Conservation (phyloP, 2,888 invertebrate genomes). For the Metacarcinus magister region DNA sequence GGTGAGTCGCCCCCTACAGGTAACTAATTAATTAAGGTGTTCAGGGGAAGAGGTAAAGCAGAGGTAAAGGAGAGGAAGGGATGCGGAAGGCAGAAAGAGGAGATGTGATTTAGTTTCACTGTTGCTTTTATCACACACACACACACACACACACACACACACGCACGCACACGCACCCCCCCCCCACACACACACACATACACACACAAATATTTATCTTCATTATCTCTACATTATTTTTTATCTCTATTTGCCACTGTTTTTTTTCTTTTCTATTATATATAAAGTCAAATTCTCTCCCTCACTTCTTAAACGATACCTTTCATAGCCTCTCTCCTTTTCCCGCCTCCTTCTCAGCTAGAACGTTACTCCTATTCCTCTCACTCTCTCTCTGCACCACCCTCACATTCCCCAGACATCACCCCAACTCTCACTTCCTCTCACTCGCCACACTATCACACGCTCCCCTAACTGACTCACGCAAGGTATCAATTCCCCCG, state of each 20-base stretch:
- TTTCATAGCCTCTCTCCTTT: too few species aligned
- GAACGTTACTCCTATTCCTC: not conserved
- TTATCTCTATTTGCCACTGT: not conserved
- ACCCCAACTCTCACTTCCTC: not conserved
- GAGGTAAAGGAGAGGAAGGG: not conserved
- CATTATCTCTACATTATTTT: too few species aligned
- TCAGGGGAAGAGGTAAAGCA: not conserved
- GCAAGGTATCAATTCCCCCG: not conserved
- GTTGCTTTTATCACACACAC: not conserved
- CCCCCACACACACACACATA: too few species aligned
- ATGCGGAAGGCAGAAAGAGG: not conserved
- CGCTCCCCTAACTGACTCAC: too few species aligned
- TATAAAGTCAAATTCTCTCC: too few species aligned
- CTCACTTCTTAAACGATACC: not conserved
- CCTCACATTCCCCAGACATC: too few species aligned
- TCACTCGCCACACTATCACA: not conserved
- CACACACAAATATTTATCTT: too few species aligned
- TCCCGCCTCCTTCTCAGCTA: too few species aligned
- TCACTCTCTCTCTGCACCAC: not conserved
- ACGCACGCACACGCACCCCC: too few species aligned
- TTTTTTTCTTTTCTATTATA: not conserved
- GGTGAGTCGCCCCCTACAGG: not conserved
- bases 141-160: constrained; percentile 26
- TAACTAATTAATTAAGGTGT: not conserved
- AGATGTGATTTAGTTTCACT: not conserved